Evolutionary conservation across 2,888 invertebrate genomes (phyloP), one percentile per base, ranked within the genome.

Genomic region (Drosophila aldrichi): DNA sequence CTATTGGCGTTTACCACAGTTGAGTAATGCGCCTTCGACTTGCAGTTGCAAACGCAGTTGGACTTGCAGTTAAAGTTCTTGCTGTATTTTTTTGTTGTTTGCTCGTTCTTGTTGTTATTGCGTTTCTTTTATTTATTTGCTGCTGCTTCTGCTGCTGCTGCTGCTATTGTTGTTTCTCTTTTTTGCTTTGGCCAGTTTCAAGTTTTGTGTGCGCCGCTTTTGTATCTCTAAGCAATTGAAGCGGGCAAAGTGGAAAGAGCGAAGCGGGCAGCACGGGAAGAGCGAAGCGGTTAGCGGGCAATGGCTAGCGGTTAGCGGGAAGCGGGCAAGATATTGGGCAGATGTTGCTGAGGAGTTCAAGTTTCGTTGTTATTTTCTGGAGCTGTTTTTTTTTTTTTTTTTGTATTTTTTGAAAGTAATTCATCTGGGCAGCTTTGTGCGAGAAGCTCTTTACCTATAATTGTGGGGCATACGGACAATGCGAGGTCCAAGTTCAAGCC

Each of bases 1-100:
- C 89, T 88, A 89, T 87, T 83, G 83, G 84, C 87, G 70, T 77
- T 88, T 88, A 69, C 87, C 81, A 81, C 84, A 77, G 81, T 88
- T 84, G 89, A 89, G 72, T 88, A 88, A 89, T 82, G 84, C 62
- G 59, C 78, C 73, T 59, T 14, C 65, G 55, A 64, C 41, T 81
- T 49, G 61, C 55, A 66, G 41, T 70, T 52, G 61, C 41, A 71
- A 34, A 43, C 52, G 62, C 46, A 61, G 44, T 56, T 41, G 63
- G 36, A 70, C 29, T 67, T 69, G 65, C 44, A 66, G 58, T 63
- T 66, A 46, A 46, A 38, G 62, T 51, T 64, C 58, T 68, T 70
- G 36, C 55, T 59, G 48, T 49, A 25, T 22, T 54, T 54, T 52
- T 12, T 25, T 48, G 7, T 32, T 46, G 46, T 25, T 25, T 46